Evolutionary conservation across 2,888 invertebrate genomes (phyloP), one percentile per base, ranked within the genome.

Genomic region (Pyrochroa serraticornis): DNA sequence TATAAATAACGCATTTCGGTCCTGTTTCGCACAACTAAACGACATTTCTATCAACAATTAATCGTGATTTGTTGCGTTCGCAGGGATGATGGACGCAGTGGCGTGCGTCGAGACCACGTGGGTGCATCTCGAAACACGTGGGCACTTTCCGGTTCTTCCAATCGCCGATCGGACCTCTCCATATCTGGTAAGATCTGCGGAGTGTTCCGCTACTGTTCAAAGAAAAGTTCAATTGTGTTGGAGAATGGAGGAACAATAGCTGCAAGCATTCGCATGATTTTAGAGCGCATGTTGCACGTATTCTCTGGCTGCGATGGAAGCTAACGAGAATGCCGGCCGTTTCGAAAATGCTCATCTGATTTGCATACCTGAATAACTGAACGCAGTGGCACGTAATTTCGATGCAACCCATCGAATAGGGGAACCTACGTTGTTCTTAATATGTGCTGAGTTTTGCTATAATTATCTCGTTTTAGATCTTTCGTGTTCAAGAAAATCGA

Each of bases 21-120:
- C 49, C 35, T 43, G 42, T 47, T 13, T 35, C 37, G 14, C 31
- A 37, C 49, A 48, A 52, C 60, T 62, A 62, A 63, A 60, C 60
- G 58, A 63, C 60, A 52, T 53, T 54, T 57, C 39, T 59, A 63
- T 63, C 64, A 39, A 62, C 58, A 61, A 67, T 66, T 69, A 69
- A 65, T 66, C 60, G 65, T 65, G 62, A 65, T 67, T 67, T 69
- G 63, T 64, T 53, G n/a, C n/a, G n/a, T 47, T 61, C 63, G 51
- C 65, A 73, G 73, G 74, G 72, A 72, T 66, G 73, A 71, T 48
- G 60, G 63, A 45, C 64, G 66, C 69, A 72, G 72, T 68, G 72
- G 71, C 67, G 72, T 71, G 62, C 72, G 71, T 60, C 73, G 75
- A 73, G 66, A 65, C 62, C 70, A 71, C 66, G 71, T 73, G 68